Evolutionary conservation across 2,113 vertebrate genomes (phyloP), one percentile per base, ranked within the genome.

Genomic region (Grammatotria lemairii): DNA sequence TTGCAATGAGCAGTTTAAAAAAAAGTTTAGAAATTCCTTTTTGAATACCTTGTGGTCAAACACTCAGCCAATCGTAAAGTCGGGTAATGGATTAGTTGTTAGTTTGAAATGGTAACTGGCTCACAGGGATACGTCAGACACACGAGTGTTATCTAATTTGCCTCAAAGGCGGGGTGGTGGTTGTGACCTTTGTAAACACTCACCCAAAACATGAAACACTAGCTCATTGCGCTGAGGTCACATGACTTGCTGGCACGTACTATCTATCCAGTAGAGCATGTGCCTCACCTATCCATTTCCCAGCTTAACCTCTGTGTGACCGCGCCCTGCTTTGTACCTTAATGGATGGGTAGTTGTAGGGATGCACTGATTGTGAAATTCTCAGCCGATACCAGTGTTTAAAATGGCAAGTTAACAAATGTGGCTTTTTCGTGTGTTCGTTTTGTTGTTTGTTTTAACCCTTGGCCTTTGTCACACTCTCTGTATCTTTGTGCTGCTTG

Each of bases 151-250:
- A 75, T 70, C 68, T 87, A 28, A 70, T 75, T 84, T 57, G 40
- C 47, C 55, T 83, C 28, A 31, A 85, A 70, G 85, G 79, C 42
- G 57, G 23, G 54, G 86, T 84, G 70, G 55, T 80, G 14, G 84
- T 82, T 87, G 19, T 85, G 87, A 90, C 83, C 81, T 91, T 91
- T 63, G 70, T 87, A 68, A 90, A 87, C 80, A 87, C 80, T 82
- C 51, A 49, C 53, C 81, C 19, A 47, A 90, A 91, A 91, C 90
- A 87, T 92, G 91, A 94, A 93, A 93, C 85, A 83, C 38, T 40
- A 92, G 68, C 89, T 70, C 31, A 42, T 49, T 87, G 17, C 55
- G 65, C 83, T 79, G 10, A 80, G 73, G 90, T 94, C 87, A 92
- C 47, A 49, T 89, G 86, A 95, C 84, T 35, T 68, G 42, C 78